phyloP scores from a whole-genome alignment of 2,113 vertebrate species.

The Gorilla gorilla region DNA sequence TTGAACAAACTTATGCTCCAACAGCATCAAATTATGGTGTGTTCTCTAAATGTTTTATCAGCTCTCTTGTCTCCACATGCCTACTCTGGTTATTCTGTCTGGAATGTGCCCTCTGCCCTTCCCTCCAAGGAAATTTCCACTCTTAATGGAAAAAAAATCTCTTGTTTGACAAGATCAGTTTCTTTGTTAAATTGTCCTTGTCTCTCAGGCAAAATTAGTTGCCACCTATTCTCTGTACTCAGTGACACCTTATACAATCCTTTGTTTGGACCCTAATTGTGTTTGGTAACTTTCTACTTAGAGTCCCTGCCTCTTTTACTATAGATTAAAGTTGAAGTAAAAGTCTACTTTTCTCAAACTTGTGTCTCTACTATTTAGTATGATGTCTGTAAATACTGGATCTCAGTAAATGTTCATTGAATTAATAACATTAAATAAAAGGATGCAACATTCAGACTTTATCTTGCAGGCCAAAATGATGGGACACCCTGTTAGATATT shows the following conservation, averaged over 20 bases:
- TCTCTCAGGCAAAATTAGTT: neutral
- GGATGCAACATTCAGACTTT: neutral
- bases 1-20: neutral
- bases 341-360: neutral
- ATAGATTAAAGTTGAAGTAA: neutral
- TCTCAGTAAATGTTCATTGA: neutral
- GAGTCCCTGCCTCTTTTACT: neutral
- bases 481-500: neutral
- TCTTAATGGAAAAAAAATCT: neutral
- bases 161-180: neutral
- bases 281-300: neutral
- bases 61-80: neutral
- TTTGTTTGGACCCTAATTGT: neutral
- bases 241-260: neutral
- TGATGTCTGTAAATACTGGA: neutral
- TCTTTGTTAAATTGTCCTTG: neutral
- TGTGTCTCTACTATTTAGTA: neutral
- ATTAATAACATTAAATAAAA: neutral
- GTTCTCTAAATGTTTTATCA: neutral
- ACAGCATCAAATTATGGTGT: neutral
- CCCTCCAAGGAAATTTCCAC: neutral
- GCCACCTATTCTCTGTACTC: neutral
- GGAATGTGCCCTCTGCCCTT: neutral
- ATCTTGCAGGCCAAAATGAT: neutral
- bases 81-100: neutral